Evolutionary conservation across 2,888 invertebrate genomes (phyloP).

Genomic region (Tetragonula carbonaria): DNA sequence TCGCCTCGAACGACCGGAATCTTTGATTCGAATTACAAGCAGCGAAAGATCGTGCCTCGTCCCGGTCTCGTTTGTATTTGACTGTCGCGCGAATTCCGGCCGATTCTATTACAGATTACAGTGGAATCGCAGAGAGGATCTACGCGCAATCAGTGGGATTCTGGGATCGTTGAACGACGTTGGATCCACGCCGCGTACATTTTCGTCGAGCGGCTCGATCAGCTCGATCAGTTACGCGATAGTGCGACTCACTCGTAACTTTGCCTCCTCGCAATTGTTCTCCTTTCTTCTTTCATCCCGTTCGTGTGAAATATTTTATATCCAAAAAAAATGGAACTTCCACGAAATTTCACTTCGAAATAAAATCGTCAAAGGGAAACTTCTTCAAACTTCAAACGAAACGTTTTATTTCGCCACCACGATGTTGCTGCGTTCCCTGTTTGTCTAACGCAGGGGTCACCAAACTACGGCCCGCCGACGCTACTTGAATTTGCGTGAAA

Average conservation of each 20-base stretch:
- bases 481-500: too few relatives aligned
- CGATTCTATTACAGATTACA: conserved; percentile 77
- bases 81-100: conserved; percentile 44
- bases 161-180: conserved; percentile 46
- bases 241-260: conserved; percentile 29
- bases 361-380: neutral
- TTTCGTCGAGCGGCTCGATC: conserved; percentile 23
- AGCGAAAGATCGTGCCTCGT: neutral
- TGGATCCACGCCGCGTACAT: conserved; percentile 29
- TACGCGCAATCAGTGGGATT: conserved; percentile 59
- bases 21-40: neutral
- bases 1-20: neutral
- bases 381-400: neutral
- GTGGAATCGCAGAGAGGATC: conserved; percentile 59
- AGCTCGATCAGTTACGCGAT: conserved; percentile 42
- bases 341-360: neutral
- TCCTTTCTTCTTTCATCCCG: neutral
- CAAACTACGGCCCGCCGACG: too few relatives aligned
- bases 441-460: neutral
- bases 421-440: neutral
- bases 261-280: conserved; percentile 2
- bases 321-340: neutral
- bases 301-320: neutral
- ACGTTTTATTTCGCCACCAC: neutral
- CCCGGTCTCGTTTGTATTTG: conserved; percentile 44